Conservation (phyloP, 2,113 vertebrate genomes). For the Cryptotis parvus region DNA sequence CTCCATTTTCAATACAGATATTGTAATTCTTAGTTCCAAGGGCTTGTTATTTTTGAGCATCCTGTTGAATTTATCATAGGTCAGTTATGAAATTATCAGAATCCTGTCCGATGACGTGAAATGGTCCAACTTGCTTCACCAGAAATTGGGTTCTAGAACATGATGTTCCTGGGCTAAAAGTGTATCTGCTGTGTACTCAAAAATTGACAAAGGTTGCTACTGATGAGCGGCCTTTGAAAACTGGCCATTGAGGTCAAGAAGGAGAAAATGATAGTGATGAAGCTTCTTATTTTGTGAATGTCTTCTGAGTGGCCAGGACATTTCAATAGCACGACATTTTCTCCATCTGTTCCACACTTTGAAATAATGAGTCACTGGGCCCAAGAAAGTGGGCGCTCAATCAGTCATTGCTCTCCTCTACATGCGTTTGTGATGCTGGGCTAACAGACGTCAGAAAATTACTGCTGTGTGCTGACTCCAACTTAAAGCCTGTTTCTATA, state of each 20-base stretch:
- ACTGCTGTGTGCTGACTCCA: not conserved
- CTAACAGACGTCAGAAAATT: not conserved
- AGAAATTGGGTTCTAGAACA: slow-evolving; percentile 46
- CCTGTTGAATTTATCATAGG: not conserved
- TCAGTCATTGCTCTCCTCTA: not conserved
- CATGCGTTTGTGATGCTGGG: not conserved
- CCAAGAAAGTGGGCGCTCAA: not conserved
- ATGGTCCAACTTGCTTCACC: slow-evolving; percentile 43
- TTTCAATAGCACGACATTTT: slow-evolving; percentile 31
- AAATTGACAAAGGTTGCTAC: slow-evolving; percentile 40
- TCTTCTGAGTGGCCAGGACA: not conserved
- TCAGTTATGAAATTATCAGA: slow-evolving; percentile 13
- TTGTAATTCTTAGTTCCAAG: not conserved
- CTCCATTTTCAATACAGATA: not conserved
- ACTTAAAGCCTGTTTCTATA: not conserved
- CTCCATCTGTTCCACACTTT: slow-evolving; percentile 5
- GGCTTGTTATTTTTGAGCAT: not conserved
- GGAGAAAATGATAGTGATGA: not conserved
- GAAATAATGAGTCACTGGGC: slow-evolving; percentile 27
- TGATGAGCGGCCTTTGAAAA: slow-evolving; percentile 60
- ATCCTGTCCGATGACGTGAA: not conserved
- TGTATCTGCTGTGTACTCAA: slow-evolving; percentile 34
- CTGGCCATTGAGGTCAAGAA: slow-evolving; percentile 19
- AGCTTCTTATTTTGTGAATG: slow-evolving; percentile 27
- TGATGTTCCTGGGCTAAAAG: slow-evolving; percentile 45